phyloP scores from a whole-genome alignment of 2,113 vertebrate genomes.

The Platichthys flesus region DNA sequence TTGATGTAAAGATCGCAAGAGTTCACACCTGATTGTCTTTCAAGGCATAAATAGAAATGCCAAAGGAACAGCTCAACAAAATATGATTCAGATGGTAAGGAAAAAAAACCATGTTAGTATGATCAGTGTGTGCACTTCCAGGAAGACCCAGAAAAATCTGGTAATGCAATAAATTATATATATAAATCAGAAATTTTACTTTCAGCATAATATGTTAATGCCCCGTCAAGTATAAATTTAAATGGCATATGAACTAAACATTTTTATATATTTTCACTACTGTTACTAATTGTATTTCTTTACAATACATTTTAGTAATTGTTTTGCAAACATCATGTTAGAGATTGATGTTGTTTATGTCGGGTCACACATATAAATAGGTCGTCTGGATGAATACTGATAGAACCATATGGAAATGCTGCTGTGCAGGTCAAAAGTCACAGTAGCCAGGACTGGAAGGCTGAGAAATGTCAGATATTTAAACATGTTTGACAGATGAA shows the following conservation, averaged over 20 bases:
- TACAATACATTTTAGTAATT: background rate
- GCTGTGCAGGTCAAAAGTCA: slow-evolving; percentile 58
- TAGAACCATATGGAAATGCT: slow-evolving; percentile 57
- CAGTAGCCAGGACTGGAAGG: slow-evolving; percentile 49
- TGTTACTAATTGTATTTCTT: background rate
- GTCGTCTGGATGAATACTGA: slow-evolving; percentile 54
- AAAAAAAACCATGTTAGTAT: too few relatives aligned
- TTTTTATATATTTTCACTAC: too few relatives aligned
- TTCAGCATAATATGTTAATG: background rate
- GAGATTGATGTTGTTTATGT: background rate
- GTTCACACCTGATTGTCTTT: slow-evolving; percentile 39
- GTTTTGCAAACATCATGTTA: background rate
- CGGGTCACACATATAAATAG: slow-evolving; percentile 13
- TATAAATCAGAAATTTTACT: background rate
- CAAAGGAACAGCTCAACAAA: background rate
- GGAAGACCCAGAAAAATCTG: background rate
- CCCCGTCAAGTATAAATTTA: background rate
- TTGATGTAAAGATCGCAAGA: slow-evolving; percentile 34
- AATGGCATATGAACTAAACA: background rate
- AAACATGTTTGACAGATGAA: slow-evolving; percentile 78
- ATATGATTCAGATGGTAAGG: background rate
- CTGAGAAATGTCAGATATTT: slow-evolving; percentile 66
- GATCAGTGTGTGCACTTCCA: background rate
- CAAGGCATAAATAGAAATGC: slow-evolving; percentile 20
- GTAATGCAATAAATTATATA: background rate